A percentile compares a stretch with the other conserved stretches of the same genome.
phyloP scores from a whole-genome alignment of 2,113 vertebrate genomes.

The Cyprinodon brontotheroides region DNA sequence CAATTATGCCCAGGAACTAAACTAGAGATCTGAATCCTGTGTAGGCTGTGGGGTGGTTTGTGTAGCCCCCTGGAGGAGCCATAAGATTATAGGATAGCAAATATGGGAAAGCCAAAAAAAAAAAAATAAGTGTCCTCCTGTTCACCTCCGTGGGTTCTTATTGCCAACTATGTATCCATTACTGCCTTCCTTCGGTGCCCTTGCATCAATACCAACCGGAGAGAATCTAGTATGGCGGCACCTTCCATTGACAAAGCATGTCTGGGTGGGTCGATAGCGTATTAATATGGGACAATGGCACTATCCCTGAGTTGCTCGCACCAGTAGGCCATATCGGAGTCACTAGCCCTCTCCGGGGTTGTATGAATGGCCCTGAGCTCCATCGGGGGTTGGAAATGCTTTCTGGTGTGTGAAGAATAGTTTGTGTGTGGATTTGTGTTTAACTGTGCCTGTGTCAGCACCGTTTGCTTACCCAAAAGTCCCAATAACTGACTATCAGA shows the following conservation, averaged over 20 bases:
- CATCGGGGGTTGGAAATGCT: constrained; percentile 58
- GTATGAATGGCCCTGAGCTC: constrained; percentile 71
- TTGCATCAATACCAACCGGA: constrained; percentile 73
- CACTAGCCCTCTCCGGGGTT: constrained; percentile 64
- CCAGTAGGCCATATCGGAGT: constrained; percentile 70
- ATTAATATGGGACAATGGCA: constrained; percentile 80
- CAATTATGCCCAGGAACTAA: constrained; percentile 77
- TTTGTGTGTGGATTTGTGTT: constrained; percentile 25
- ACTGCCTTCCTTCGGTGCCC: constrained; percentile 76
- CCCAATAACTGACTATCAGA: constrained; percentile 68
- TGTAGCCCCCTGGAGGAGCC: constrained; percentile 65
- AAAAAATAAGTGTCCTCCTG: constrained; percentile 57
- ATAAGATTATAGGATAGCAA: constrained; percentile 64
- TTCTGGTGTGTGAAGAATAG: neutral
- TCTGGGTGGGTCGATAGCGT: constrained; percentile 80
- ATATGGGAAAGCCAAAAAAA: neutral
- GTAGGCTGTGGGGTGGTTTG: constrained; percentile 58
- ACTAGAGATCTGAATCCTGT: constrained; percentile 71
- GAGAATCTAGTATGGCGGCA: constrained; percentile 70
- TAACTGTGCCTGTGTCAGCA: constrained; percentile 22
- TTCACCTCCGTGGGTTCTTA: constrained; percentile 67
- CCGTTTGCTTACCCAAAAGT: constrained; percentile 62
- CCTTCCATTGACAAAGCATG: constrained; percentile 77
- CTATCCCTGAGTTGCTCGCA: constrained; percentile 64
- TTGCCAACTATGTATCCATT: constrained; percentile 79